Evolutionary conservation across 2,113 vertebrate genomes (phyloP).

Genomic region (Bujurquina vittata): DNA sequence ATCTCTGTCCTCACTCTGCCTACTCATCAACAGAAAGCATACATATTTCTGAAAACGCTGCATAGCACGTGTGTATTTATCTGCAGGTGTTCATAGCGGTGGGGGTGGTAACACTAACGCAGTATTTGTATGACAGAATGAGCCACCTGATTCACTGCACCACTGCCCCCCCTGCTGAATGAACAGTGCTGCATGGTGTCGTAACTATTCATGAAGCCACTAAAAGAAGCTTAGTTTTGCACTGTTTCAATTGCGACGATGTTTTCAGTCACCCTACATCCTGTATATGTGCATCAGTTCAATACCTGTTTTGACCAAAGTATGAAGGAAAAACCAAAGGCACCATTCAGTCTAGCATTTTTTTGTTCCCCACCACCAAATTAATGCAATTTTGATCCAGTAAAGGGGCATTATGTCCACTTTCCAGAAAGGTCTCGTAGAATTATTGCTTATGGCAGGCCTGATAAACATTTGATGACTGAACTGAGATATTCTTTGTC

Average conservation of each 20-base stretch:
- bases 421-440: not conserved
- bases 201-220: conserved; percentile 18
- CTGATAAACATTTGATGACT: not conserved
- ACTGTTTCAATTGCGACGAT: not conserved
- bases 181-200: not conserved
- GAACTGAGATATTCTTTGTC: not conserved
- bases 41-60: conserved; percentile 68
- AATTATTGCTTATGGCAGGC: not conserved
- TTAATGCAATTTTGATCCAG: not conserved
- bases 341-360: not conserved
- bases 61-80: not conserved
- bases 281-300: not conserved
- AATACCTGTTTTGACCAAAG: not conserved
- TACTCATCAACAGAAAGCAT: conserved; percentile 88
- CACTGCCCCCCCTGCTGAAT: conserved; percentile 21
- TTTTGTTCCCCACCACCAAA: too few species aligned
- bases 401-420: not conserved
- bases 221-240: conserved; percentile 14
- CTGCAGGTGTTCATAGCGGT: not conserved
- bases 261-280: not conserved
- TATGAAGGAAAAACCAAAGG: not conserved
- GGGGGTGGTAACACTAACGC: not conserved
- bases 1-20: conserved; percentile 87
- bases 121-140: not conserved
- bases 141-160: not conserved